phyloP scores from a whole-genome alignment of 2,113 vertebrate genomes.

The Kryptolebias marmoratus region DNA sequence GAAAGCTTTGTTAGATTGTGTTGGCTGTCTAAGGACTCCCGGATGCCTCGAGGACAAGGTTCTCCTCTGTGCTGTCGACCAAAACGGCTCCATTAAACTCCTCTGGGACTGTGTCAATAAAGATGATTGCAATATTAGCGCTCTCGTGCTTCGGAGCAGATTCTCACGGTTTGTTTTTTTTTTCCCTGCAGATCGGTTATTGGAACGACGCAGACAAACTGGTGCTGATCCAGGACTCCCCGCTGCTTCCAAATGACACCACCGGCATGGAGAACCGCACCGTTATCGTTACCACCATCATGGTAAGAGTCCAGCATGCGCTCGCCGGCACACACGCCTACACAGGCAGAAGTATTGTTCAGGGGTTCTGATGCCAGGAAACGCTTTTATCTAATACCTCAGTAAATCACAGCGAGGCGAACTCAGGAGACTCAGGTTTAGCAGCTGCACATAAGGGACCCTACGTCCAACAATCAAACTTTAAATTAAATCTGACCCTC shows the following conservation, averaged over 20 bases:
- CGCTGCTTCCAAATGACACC: constrained; percentile 92
- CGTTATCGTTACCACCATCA: constrained; percentile 96
- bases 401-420: constrained; percentile 8
- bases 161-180: constrained; percentile 14
- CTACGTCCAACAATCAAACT: background rate
- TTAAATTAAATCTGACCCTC: background rate
- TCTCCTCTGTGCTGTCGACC: background rate
- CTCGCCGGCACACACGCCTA: constrained; percentile 3
- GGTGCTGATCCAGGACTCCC: constrained; percentile 95
- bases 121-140: background rate
- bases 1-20: background rate
- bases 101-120: background rate
- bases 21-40: background rate
- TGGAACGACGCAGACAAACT: constrained; percentile 98
- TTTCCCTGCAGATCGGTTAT: constrained; percentile 90
- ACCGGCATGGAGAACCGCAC: constrained; percentile 95
- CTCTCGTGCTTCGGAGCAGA: background rate
- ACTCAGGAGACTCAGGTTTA: constrained; percentile 19
- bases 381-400: constrained; percentile 19
- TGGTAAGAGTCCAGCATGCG: constrained; percentile 84
- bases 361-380: constrained; percentile 7
- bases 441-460: background rate
- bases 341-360: constrained; percentile 16
- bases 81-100: background rate
- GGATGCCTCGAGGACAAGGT: background rate